These are phyloP conservation scores for Drosophila lacicola DNA, from an alignment of 2,888 invertebrate genomes.

Conservation along the genomic window DNA sequence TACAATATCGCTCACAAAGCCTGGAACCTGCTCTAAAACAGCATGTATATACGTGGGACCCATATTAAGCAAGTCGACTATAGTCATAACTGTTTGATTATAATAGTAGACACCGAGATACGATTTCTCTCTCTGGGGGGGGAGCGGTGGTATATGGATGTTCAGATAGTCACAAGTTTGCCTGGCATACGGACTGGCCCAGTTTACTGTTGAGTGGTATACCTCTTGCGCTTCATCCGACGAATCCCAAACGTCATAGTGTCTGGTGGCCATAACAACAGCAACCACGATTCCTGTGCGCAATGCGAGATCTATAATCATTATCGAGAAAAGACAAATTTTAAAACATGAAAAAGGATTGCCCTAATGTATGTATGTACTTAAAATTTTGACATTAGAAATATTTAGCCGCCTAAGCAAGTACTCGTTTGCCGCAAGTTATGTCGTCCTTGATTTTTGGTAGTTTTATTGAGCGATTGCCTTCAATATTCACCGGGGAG, in stretches of 20 bases:
- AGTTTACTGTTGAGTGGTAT: conserved; percentile 29
- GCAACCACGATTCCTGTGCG: conserved; percentile 59
- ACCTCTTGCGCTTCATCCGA: conserved; percentile 40
- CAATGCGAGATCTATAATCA: conserved; percentile 50
- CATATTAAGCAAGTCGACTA: conserved; percentile 42
- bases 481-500: neutral
- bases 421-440: conserved; percentile 51
- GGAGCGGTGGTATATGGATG: conserved; percentile 55
- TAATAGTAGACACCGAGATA: conserved; percentile 59
- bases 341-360: neutral
- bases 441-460: conserved; percentile 63
- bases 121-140: conserved; percentile 49
- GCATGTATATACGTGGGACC: conserved; percentile 40
- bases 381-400: conserved; percentile 42
- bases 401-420: conserved; percentile 18
- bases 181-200: conserved; percentile 43
- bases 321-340: conserved; percentile 6
- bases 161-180: conserved; percentile 43
- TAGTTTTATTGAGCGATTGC: conserved; percentile 1
- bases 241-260: conserved; percentile 56
- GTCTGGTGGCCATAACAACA: conserved; percentile 52
- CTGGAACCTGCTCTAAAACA: conserved; percentile 38
- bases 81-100: conserved; percentile 46
- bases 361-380: neutral
- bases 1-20: neutral